phyloP scores from a whole-genome alignment of 1,140 invertebrate genomes.

The Nasonia vitripennis region DNA sequence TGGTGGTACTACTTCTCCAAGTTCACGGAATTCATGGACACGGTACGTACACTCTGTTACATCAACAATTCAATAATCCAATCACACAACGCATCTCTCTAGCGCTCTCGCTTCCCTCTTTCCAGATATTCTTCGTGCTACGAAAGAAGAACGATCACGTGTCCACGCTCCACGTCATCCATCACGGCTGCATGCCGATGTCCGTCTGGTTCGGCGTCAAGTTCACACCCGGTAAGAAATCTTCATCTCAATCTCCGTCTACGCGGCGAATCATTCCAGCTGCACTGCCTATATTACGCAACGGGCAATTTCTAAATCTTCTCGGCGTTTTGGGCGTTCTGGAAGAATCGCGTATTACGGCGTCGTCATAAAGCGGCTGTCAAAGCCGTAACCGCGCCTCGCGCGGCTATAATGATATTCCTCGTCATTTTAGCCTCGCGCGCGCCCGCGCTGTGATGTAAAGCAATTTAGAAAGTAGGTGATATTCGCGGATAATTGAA shows the following conservation, averaged over 20 bases:
- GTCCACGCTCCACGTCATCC: constrained; percentile 94
- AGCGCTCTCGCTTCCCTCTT: constrained; percentile 48
- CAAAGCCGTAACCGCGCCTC: not conserved
- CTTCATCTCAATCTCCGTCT: not conserved
- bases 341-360: not conserved
- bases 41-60: constrained; percentile 80
- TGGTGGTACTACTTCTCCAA: constrained; percentile 99
- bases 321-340: not conserved
- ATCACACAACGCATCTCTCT: not conserved
- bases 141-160: constrained; percentile 95
- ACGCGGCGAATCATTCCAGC: too few species aligned
- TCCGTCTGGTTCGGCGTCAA: constrained; percentile 98
- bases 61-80: not conserved
- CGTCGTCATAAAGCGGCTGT: not conserved
- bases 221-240: constrained; percentile 86
- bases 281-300: not conserved
- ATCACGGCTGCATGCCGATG: constrained; percentile 97
- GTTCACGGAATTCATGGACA: constrained; percentile 96
- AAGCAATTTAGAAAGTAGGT: constrained; percentile 29
- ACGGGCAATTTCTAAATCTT: not conserved
- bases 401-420: not conserved
- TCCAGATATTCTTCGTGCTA: constrained; percentile 93
- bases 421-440: not conserved
- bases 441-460: not conserved
- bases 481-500: constrained; percentile 27